Evolutionary conservation across 2,888 invertebrate genomes (phyloP), one percentile per base, ranked within the genome.

Genomic region (Leucania comma): DNA sequence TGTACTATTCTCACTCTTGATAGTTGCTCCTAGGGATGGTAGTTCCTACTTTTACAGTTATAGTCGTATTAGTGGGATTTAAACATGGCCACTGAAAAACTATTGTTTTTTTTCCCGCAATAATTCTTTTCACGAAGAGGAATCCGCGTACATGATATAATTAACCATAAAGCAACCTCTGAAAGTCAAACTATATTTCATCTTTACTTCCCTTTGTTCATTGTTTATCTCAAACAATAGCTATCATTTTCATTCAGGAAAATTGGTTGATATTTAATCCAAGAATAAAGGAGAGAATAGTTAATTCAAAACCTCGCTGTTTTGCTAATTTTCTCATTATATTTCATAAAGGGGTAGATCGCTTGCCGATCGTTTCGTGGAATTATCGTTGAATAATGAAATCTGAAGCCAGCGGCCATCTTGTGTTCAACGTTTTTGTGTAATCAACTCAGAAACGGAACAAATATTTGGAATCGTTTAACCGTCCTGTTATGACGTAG

Each of bases 231-330:
- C 57, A 74, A 68, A 81, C 84, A 84, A 84, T 65, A 68, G 72
- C 65, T 63, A 68, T 75, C 66, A 73, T 78, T 78, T 78, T 75
- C 75, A 78, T 70, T 78, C 72, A 71, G 58, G 70, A 81, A 72
- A 84, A 82, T 82, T 81, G 68, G 68, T 82, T 83, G 78, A 81
- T 78, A 78, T 82, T 82, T 81, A 83, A 78, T 83, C 74, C 65
- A 48, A 61, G 72, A 48, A 81, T 68, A 76, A 81, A 64, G 65
- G 72, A 68, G 58, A 26, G 65, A 54, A 60, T 64, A 61, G 58
- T 67, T 70, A 75, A 81, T 81, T 78, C 63, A 68, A 71, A 84
- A 81, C 67, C 67, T 54, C 75, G 24, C 75, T 65, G 64, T 73
- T 75, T 75, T 59, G 58, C 65, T 71, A 78, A 81, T 75, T 80